Evolutionary conservation across 2,797 vertebrate species (phyloP), one percentile per base, ranked within the genome.

Genomic region (Sebastes steindachneri): DNA sequence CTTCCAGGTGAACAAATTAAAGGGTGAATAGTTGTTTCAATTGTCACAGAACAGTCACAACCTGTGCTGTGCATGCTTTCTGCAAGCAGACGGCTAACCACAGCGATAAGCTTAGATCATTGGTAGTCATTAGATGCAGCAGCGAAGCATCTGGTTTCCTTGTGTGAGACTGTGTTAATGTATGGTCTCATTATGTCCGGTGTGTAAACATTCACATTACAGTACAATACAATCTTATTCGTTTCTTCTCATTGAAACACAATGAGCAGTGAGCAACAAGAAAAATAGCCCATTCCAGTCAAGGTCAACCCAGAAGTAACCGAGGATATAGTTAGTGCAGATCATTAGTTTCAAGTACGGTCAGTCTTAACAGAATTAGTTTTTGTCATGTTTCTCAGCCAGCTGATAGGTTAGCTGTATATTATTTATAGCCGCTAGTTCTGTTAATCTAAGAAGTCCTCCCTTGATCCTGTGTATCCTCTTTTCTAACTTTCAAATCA

Each of bases 381-480:
- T 28, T 66, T 15, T 15, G 57, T 71, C 58, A 62, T 37, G 58
- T 58, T 57, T 86, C 63, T 72, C n/a, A 79, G 68, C 45, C 72
- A 86, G 86, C 77, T 79, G 66, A 78, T 12, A 65, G 41, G 89
- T 90, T 88, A 91, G 83, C 65, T 63, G 53, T 77, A 54, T 15
- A 78, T 83, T 64, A 79, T 2, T 37, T 14, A 31, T 3, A 90
- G 89, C 81, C 72, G 63, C 81, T 77, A 81, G 63, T 79, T 87
- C 73, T 75, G 77, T 89, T 86, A 85, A 85, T 88, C 53, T 60
- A 77, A 63, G 17, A 68, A 77, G 85, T 89, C 80, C 65, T 88
- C 26, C 80, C 90, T 92, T 92, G 90, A 89, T 82, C 86, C 79
- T 54, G 63, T 80, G 45, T 55, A 23, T 82, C 80, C 84, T 78